Evolutionary conservation across 2,888 invertebrate genomes (phyloP).

Genomic region (Polyploca ridens): DNA sequence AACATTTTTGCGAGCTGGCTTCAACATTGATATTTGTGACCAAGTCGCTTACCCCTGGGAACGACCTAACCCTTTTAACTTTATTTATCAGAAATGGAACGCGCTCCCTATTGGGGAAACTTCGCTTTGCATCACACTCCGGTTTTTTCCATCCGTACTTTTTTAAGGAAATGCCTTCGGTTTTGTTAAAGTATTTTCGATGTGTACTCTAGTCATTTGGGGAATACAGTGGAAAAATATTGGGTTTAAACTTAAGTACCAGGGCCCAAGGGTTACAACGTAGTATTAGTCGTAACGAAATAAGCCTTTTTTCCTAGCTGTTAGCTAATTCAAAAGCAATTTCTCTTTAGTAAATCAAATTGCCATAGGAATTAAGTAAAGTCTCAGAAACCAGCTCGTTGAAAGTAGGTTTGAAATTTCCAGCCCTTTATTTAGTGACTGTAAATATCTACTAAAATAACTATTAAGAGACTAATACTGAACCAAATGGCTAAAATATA

Average conservation of each 20-base stretch:
- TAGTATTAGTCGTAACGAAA: neutral
- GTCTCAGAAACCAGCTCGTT: no score
- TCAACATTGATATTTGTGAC: slow-evolving; percentile 36
- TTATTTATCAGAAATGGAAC: slow-evolving; percentile 73
- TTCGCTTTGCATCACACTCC: slow-evolving; percentile 63
- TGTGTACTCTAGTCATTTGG: slow-evolving; percentile 17
- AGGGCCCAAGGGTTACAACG: neutral
- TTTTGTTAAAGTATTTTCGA: slow-evolving; percentile 13
- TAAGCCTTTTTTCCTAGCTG: no score
- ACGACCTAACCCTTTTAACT: slow-evolving; percentile 68
- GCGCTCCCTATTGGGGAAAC: slow-evolving; percentile 51
- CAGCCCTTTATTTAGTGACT: no score
- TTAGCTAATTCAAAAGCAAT: no score
- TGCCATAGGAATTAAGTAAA: no score
- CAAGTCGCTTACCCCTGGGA: slow-evolving; percentile 47
- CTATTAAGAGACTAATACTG: no score
- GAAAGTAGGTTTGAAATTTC: no score
- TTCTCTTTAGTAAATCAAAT: no score
- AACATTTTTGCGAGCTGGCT: slow-evolving; percentile 28
- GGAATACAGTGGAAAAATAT: neutral
- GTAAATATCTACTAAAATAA: no score
- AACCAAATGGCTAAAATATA: no score
- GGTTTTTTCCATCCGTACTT: slow-evolving; percentile 30
- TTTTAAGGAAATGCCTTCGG: slow-evolving; percentile 19
- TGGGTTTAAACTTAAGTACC: neutral